Base-by-base conservation (phyloP, 2,797 vertebrate species). In the Leptatherina wallacei region DNA sequence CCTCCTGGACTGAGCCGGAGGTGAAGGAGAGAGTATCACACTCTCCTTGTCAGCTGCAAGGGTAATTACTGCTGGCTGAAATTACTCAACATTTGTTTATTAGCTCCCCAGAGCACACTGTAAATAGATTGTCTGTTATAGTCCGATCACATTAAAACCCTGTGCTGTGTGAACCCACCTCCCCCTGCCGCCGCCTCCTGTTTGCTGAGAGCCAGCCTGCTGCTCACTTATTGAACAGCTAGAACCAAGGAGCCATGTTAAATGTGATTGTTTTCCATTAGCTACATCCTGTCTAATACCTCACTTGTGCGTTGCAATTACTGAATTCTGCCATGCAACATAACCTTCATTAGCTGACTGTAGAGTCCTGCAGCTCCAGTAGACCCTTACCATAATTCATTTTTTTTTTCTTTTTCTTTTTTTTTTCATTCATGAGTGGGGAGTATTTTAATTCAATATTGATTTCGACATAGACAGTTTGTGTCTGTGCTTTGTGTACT, bases 81-180 rank as follows among this genome's bases (percentile, higher is more conserved):
- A 99, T 98, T 98, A 98, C 97, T 99, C 98, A 98, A 98, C 98
- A 99, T 98, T 99, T 98, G 97, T 98, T 98, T 98, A 98, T 98
- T 97, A 97, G 97, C 96, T 99, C 98, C 98, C 98, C 93, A 96
- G 98, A 98, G 97, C 95, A 96, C 95, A 96, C 97, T 97, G 97
- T 98, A 98, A 98, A 98, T 98, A 98, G 98, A 99, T 98, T 98
- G 97, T 98, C 97, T 98, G 97, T 98, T 98, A 98, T 96, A 97
- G 97, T 97, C 97, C 96, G 97, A 98, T 98, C 97, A 96, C 97
- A 98, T 98, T 98, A 98, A 98, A 98, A 96, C 85, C 95, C 81
- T 92, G 94, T 94, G 95, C 96, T 89, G 94, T 93, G 94, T 91
- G 92, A 95, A 94, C 94, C 95, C 88, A 68, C 72, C 81, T 67